Percentiles rank a stretch among this genome's conserved stretches.
Conservation (phyloP, 2,888 invertebrate species). For the Sinotaia quadrata region DNA sequence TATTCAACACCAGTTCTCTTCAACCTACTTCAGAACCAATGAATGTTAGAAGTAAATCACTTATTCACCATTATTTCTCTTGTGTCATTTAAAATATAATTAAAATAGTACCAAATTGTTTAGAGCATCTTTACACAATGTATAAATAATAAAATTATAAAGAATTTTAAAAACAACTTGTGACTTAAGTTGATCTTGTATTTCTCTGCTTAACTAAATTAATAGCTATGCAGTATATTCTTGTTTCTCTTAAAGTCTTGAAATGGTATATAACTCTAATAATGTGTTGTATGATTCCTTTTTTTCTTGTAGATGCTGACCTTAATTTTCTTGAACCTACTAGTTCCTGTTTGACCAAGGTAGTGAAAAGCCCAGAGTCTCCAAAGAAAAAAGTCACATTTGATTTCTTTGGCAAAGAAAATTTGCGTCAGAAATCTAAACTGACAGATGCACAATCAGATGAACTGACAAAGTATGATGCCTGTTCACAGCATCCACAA, state of each 20-base stretch:
- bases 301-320: slow-evolving; percentile 39
- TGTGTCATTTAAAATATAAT: no score
- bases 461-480: slow-evolving; percentile 43
- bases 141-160: no score
- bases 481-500: slow-evolving; percentile 48
- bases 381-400: slow-evolving; percentile 66
- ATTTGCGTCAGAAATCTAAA: slow-evolving; percentile 48
- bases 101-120: no score
- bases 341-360: slow-evolving; percentile 57
- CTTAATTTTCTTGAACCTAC: slow-evolving; percentile 29
- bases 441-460: slow-evolving; percentile 43
- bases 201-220: not conserved
- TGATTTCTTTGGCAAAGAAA: slow-evolving; percentile 63
- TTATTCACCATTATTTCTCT: no score
- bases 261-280: not conserved
- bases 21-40: no score
- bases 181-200: no score
- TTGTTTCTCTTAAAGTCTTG: not conserved
- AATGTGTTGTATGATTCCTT: not conserved
- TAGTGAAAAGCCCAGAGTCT: slow-evolving; percentile 53
- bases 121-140: no score
- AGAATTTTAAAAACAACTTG: no score
- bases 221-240: not conserved
- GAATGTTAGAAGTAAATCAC: no score
- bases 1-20: no score